phyloP scores from a whole-genome alignment of 2,113 vertebrate genomes.

The Scomber colias region DNA sequence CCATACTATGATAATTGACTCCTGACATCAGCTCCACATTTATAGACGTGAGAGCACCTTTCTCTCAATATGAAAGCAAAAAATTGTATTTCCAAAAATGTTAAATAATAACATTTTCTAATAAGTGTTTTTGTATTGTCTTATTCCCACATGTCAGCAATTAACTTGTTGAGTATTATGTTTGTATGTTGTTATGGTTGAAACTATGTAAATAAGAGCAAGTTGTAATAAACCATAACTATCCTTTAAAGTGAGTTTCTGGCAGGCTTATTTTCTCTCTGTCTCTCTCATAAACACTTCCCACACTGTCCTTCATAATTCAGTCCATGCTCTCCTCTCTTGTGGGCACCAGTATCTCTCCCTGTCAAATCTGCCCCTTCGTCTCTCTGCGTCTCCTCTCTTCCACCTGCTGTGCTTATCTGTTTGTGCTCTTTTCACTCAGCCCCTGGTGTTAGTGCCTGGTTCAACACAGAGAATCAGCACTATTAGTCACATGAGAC shows the following conservation, averaged over 20 bases:
- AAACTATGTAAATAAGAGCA: neutral
- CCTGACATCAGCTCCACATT: too few relatives aligned
- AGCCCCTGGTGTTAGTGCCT: slow-evolving; percentile 54
- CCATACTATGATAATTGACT: too few relatives aligned
- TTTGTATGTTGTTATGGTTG: too few relatives aligned
- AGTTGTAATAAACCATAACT: slow-evolving; percentile 1
- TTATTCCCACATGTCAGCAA: too few relatives aligned
- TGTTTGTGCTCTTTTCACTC: slow-evolving; percentile 61
- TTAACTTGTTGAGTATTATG: too few relatives aligned
- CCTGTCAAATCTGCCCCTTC: slow-evolving; percentile 46
- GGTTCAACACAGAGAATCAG: slow-evolving; percentile 64
- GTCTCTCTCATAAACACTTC: slow-evolving; percentile 24
- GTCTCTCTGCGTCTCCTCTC: slow-evolving; percentile 36
- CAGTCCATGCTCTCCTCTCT: slow-evolving; percentile 38
- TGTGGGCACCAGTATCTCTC: slow-evolving; percentile 29
- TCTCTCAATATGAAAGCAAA: too few relatives aligned
- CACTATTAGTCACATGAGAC: slow-evolving; percentile 69
- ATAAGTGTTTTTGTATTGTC: too few relatives aligned
- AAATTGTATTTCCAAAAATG: too few relatives aligned
- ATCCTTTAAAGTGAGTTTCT: slow-evolving; percentile 20
- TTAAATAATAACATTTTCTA: too few relatives aligned
- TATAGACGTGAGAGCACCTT: too few relatives aligned
- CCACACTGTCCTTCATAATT: slow-evolving; percentile 49
- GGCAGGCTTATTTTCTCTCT: slow-evolving; percentile 3
- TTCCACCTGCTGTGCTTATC: slow-evolving; percentile 70